These are phyloP conservation scores for Alexandromys oeconomus DNA, from an alignment of 2,797 vertebrate genomes.

Conservation along the genomic window DNA sequence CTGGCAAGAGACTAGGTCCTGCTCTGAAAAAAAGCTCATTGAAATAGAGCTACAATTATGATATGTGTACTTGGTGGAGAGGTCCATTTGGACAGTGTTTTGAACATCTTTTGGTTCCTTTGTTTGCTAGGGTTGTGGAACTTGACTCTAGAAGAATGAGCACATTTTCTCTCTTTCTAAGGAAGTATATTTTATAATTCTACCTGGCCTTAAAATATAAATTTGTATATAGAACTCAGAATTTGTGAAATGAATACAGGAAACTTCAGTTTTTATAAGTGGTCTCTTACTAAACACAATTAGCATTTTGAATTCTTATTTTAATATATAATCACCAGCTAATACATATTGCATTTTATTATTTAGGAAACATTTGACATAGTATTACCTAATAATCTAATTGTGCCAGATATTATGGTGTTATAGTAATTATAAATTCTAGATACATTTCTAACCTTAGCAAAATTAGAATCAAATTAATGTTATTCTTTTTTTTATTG, in stretches of 20 bases:
- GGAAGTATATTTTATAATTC: background rate
- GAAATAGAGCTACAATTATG: slow-evolving; percentile 17
- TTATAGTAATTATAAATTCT: background rate
- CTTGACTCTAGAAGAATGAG: background rate
- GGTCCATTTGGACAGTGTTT: background rate
- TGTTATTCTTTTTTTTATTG: slow-evolving; percentile 51
- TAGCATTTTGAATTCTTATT: slow-evolving; percentile 30
- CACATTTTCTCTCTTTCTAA: slow-evolving; percentile 30
- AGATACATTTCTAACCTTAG: background rate
- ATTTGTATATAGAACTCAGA: background rate
- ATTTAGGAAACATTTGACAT: slow-evolving; percentile 49
- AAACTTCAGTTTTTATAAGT: slow-evolving; percentile 47
- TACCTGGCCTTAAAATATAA: background rate
- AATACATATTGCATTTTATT: slow-evolving; percentile 27
- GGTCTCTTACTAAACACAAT: background rate
- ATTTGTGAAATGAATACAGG: slow-evolving; percentile 15
- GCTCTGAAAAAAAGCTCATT: background rate
- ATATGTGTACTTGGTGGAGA: background rate
- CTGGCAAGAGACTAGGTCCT: background rate
- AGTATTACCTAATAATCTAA: slow-evolving; percentile 37
- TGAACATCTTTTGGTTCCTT: background rate
- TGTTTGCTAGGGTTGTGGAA: slow-evolving; percentile 15
- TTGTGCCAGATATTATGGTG: background rate
- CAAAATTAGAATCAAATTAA: background rate
- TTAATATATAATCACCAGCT: background rate